phyloP scores from a whole-genome alignment of 2,888 invertebrate species.

The Hemistola chrysoprasaria region DNA sequence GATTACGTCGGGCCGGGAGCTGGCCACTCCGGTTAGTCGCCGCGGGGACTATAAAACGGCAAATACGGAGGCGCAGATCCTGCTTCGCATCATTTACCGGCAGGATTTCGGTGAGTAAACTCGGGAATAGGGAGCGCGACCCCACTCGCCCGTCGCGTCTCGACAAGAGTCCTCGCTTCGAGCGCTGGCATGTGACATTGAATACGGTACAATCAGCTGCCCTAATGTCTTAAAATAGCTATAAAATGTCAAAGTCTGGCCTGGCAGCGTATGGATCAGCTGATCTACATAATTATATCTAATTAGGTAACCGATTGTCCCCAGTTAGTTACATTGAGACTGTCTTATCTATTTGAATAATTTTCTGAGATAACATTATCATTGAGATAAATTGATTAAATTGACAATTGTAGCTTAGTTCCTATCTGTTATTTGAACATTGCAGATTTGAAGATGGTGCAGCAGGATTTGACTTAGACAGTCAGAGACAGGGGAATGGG shows the following conservation, averaged over 20 bases:
- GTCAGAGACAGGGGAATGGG: constrained; percentile 58
- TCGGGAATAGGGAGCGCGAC: constrained; percentile 24
- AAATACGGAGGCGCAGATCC: constrained; percentile 80
- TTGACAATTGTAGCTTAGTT: constrained; percentile 46
- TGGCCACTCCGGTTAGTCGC: constrained; percentile 72
- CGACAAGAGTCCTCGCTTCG: constrained; percentile 11
- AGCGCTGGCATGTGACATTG: constrained; percentile 70
- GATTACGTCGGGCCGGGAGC: constrained; percentile 74
- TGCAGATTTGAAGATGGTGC: constrained; percentile 82
- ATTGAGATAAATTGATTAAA: constrained; percentile 42
- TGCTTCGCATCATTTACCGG: constrained; percentile 77
- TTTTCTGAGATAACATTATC: constrained; percentile 57
- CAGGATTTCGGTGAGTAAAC: constrained; percentile 77
- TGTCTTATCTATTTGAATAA: constrained; percentile 48
- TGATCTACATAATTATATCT: constrained; percentile 74
- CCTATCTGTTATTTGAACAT: constrained; percentile 55
- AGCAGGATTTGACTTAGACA: constrained; percentile 81
- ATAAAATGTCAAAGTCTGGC: constrained; percentile 76
- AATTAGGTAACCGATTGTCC: constrained; percentile 65
- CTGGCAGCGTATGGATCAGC: constrained; percentile 77
- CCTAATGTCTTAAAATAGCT: constrained; percentile 78
- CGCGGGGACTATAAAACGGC: constrained; percentile 78
- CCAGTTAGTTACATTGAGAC: constrained; percentile 37
- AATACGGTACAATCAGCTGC: constrained; percentile 72
- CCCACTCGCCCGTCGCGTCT: constrained; percentile 10